Conservation (phyloP, 1,140 invertebrate genomes). For the Leptoteleia sp. region DNA sequence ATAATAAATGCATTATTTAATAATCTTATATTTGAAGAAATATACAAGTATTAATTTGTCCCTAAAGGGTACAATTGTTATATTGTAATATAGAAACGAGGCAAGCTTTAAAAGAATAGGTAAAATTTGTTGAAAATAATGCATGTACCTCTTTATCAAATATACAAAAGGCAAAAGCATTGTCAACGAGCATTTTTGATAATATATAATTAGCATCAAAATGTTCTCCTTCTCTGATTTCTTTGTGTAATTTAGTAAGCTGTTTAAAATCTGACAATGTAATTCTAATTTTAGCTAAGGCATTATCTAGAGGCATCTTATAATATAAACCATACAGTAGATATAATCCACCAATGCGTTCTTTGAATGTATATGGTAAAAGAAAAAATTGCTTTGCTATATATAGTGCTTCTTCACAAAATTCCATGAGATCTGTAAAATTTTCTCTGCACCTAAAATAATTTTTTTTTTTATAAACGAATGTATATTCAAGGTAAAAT, state of each 20-base stretch:
- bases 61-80: too few species aligned
- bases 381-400: slow-evolving; percentile 75
- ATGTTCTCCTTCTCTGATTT: slow-evolving; percentile 72
- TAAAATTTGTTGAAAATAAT: background rate
- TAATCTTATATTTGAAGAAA: background rate
- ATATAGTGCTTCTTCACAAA: slow-evolving; percentile 76
- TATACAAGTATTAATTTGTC: background rate
- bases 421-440: slow-evolving; percentile 72
- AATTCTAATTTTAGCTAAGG: slow-evolving; percentile 73
- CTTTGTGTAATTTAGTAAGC: slow-evolving; percentile 69
- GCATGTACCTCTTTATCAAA: slow-evolving; percentile 73
- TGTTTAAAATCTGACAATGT: slow-evolving; percentile 72
- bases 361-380: slow-evolving; percentile 66
- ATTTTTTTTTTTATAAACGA: too few species aligned
- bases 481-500: too few species aligned
- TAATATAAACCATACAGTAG: slow-evolving; percentile 77
- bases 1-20: slow-evolving; percentile 18
- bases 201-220: slow-evolving; percentile 77
- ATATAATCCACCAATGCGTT: slow-evolving; percentile 75
- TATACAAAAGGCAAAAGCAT: slow-evolving; percentile 73
- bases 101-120: too few species aligned
- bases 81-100: too few species aligned
- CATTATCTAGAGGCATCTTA: slow-evolving; percentile 73
- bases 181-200: slow-evolving; percentile 72
- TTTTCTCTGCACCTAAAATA: slow-evolving; percentile 47